Evolutionary conservation across 2,797 vertebrate genomes (phyloP), one percentile per base, ranked within the genome.

Genomic region (Cirrhinus molitorella): DNA sequence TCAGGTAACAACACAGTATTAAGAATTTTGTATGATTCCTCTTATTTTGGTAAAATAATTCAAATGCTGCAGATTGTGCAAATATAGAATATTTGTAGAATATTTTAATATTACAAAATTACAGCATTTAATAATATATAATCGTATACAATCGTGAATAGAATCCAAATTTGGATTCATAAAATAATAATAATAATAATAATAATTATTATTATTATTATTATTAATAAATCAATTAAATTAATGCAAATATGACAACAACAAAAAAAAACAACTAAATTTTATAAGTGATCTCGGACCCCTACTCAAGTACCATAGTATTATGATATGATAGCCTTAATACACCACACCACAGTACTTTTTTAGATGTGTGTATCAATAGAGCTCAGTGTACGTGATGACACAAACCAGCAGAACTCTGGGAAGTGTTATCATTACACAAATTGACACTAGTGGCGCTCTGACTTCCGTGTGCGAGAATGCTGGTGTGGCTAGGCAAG

Each of bases 351-450:
- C n/a, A n/a, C 23, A 4, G 31, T 51, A 51, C 43, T 16, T 59
- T n/a, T 59, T 57, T 17, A 14, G 0, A 25, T 4, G 17, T 8
- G 66, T 71, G 53, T 25, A 47, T 71, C 57, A 65, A 13, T 5
- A 74, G 57, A 25, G 16, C 71, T 28, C 28, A 28, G 28, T 81
- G 87, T 87, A 78, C 80, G 80, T 87, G 72, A 87, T 86, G 85
- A 47, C 81, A 84, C 83, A 78, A 71, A 53, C 65, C 72, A 79
- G 66, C 40, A 65, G 73, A 61, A 40, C 66, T 82, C 73, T 82
- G 74, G 53, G 34, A 71, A 81, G 78, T 70, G 68, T 79, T 71
- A 53, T 76, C 53, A 76, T 86, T 86, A 84, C 71, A 68, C 81
- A 81, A 40, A 78, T 28, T 57, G 53, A 80, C 79, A 71, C 55